phyloP scores from a whole-genome alignment of 2,797 vertebrate species.

The Notamacropus eugenii region DNA sequence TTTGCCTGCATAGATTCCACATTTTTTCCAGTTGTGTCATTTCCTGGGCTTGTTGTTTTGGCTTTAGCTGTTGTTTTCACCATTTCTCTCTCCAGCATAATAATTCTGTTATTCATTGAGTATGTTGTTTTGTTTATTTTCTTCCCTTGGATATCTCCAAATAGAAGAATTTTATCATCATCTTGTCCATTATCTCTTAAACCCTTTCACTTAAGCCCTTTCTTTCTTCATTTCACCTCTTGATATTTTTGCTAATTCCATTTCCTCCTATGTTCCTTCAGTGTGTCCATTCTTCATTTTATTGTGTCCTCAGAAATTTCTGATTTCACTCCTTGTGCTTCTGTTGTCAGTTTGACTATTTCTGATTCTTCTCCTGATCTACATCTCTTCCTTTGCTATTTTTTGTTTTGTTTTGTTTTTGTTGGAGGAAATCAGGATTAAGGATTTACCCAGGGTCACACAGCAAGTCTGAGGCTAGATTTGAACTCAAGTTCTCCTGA shows the following conservation, averaged over 20 bases:
- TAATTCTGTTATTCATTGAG: background rate
- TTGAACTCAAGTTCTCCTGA: no score
- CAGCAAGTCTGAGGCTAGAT: no score
- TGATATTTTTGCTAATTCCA: background rate
- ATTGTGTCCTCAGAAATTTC: background rate
- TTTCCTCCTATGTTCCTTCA: background rate
- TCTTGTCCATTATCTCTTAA: background rate
- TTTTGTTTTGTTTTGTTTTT: background rate
- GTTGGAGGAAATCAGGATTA: background rate
- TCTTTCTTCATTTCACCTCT: background rate
- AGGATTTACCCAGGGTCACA: no score
- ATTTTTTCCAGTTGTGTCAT: background rate
- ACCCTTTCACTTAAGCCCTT: background rate
- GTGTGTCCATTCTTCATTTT: background rate
- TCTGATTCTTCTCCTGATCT: background rate
- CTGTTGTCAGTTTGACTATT: background rate
- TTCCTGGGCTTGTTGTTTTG: background rate
- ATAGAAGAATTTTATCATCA: background rate
- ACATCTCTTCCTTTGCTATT: background rate
- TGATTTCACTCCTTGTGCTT: background rate
- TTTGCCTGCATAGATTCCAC: background rate
- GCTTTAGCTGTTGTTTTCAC: background rate
- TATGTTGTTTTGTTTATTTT: background rate
- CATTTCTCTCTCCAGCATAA: background rate
- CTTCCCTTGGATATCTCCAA: background rate